Evolutionary conservation across 2,797 vertebrate species (phyloP), one percentile per base, ranked within the genome.

Genomic region (Miichthys miiuy): DNA sequence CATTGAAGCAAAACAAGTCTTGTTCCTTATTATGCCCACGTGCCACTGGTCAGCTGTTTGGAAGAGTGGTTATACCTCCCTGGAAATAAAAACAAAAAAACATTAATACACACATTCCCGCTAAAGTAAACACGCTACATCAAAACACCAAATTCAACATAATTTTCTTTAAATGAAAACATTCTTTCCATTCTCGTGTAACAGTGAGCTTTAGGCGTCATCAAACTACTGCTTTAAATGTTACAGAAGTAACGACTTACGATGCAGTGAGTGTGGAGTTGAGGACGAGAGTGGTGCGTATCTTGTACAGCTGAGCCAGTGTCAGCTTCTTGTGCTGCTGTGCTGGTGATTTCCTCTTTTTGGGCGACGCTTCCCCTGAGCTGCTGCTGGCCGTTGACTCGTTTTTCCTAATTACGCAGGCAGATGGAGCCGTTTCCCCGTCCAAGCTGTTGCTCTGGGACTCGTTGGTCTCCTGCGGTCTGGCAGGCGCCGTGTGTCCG

Each of bases 191-290:
- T 13, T 42, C 41, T 13, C 41, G 3, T 2, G 41, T 41, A 27
- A 27, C 27, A 4, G 18, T 41, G 27, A 51, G 41, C 25, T 69
- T 51, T 50, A 23, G 2, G 46, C 18, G 14, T 38, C 30, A 20
- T 71, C 9, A 52, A 54, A 16, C 2, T 46, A 9, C 8, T 48
- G 2, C 21, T 51, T 68, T 12, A 11, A 57, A 50, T 18, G 12
- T 18, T n/a, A 10, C 1, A 42, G 23, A 5, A 9, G 30, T 1
- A 0, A 20, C 0, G 18, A 94, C 98, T 96, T 95, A 99, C 98
- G 98, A 99, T 88, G 98, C 97, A 0, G 98, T 98, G 87, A 99
- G 96, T 0, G 98, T 98, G 91, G 98, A 98, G 94, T 97, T 99
- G 62, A 99, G 97, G 86, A 99, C 97, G 72, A 99, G 87, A 5